Evolutionary conservation across 2,113 vertebrate species (phyloP).

Genomic region (Indri indri): DNA sequence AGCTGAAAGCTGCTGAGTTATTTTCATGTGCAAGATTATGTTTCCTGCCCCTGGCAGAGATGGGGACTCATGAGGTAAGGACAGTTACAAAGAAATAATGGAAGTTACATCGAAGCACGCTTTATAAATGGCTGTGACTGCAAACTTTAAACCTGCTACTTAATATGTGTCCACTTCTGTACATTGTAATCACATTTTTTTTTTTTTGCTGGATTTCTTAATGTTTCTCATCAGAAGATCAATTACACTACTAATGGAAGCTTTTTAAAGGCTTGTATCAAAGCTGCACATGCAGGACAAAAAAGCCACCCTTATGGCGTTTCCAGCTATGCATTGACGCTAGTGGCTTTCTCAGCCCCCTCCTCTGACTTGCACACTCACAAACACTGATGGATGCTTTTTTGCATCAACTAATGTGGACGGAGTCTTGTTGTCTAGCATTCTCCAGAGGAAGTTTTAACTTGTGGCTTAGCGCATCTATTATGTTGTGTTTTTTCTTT

Average conservation of each 20-base stretch:
- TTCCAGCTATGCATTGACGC: neutral
- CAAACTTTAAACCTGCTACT: neutral
- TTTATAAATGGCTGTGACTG: constrained; percentile 3
- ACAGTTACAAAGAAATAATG: constrained; percentile 29
- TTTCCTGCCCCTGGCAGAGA: constrained; percentile 15
- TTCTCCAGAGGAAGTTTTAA: constrained; percentile 43
- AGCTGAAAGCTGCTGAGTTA: neutral
- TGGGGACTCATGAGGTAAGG: neutral
- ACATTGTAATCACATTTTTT: neutral
- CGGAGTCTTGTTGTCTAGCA: constrained; percentile 37
- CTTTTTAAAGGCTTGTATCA: constrained; percentile 17
- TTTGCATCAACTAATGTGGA: neutral
- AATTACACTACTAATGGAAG: constrained; percentile 54
- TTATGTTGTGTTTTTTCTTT: neutral
- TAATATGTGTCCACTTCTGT: constrained; percentile 3
- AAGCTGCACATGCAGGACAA: neutral
- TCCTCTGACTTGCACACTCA: neutral
- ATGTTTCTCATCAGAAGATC: constrained; percentile 57
- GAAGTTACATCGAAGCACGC: neutral
- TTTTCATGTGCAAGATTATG: neutral
- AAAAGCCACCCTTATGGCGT: neutral
- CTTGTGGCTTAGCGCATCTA: constrained; percentile 8
- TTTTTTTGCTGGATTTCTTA: neutral
- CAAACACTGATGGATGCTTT: neutral
- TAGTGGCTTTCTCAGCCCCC: neutral